Base-by-base conservation (phyloP, 2,113 vertebrate genomes). In the Larimichthys crocea region DNA sequence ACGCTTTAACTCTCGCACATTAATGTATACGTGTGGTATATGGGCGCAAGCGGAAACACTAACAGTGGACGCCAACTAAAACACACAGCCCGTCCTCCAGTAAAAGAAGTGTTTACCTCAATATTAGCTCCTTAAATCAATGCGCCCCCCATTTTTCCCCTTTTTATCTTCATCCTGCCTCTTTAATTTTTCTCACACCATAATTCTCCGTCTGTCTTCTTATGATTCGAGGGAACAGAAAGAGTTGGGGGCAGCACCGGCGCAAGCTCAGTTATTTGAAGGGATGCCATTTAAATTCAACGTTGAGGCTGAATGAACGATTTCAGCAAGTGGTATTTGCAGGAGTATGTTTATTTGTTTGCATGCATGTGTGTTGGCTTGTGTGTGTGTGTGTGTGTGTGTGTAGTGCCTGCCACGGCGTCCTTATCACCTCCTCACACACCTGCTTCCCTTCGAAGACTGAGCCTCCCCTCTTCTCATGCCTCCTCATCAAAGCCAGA, bases 401-500 rank as follows among this genome's bases (percentile, higher is more conserved):
- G 24, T 24, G 69, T 65, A 20, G 65, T 55, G 84, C 76, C 79
- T 84, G 84, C 80, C 75, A 77, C 85, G 24, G 73, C 65, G 11
- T 90, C 88, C 93, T 94, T 93, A 94, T 94, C 93, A 91, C 91
- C 80, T 87, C 89, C 86, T 86, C 86, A 90, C 94, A 95, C 94
- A 95, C 94, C 94, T 94, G 92, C 93, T 90, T 91, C 87, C 85
- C 87, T 85, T 83, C 82, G 49, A 90, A 90, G 91, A 80, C 79
- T 70, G 71, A 80, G 85, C 82, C 77, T 83, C 62, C 82, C 75
- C 79, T 86, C 87, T 86, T 88, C 84, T 91, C 83, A 82, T 89
- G 88, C 85, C 86, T 90, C 82, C 91, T 89, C 92, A 91, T 94
- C 93, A 94, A 94, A 94, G 93, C 86, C 86, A 80, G 78, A 91